These are phyloP conservation scores for Sebastes umbrosus DNA, from an alignment of 2,797 vertebrate genomes.

Conservation along the genomic window DNA sequence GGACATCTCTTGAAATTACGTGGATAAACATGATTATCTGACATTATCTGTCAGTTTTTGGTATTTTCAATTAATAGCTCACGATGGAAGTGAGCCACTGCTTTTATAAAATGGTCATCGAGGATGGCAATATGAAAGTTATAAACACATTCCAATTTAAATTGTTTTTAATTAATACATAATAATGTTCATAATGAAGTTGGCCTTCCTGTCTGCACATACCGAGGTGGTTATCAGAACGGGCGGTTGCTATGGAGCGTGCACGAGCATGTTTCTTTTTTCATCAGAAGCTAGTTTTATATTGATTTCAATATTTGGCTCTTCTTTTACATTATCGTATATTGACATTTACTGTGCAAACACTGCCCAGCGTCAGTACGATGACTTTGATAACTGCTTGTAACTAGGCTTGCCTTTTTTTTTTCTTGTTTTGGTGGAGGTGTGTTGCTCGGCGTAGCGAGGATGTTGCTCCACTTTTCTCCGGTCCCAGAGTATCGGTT, in stretches of 20 bases:
- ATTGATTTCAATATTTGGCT: neutral
- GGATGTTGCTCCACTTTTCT: no score
- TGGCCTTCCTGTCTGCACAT: neutral
- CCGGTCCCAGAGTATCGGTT: no score
- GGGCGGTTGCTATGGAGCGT: neutral
- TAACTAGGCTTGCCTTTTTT: no score
- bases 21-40: neutral
- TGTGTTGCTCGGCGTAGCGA: no score
- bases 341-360: neutral
- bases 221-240: no score
- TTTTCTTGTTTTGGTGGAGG: no score
- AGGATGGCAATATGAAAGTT: neutral
- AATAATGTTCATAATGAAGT: neutral
- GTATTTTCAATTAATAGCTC: neutral
- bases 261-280: neutral
- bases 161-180: neutral
- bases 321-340: neutral
- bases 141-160: no score
- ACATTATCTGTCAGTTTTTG: neutral
- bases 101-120: neutral
- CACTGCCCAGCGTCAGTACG: no score
- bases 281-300: neutral
- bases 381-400: no score
- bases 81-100: no score
- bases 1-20: neutral